phyloP scores from a whole-genome alignment of 92 coral and sea anemone species.

The Actinostola sp. region DNA sequence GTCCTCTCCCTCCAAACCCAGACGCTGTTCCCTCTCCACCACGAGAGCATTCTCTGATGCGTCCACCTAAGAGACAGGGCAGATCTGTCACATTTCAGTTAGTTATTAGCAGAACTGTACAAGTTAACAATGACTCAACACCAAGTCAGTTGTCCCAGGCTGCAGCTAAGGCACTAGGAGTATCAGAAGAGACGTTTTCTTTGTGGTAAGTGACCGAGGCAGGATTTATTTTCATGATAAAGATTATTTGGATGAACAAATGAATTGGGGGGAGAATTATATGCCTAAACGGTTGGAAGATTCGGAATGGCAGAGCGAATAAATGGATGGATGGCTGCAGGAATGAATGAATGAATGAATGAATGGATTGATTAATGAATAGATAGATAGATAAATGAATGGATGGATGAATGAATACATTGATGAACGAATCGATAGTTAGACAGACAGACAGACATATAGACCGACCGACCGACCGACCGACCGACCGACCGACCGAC shows the following conservation, averaged over 20 bases:
- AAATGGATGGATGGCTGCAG: no score
- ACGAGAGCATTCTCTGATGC: not conserved
- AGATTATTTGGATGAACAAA: not conserved
- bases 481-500: no score
- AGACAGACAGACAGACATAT: no score
- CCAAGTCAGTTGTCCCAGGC: slow-evolving; percentile 58
- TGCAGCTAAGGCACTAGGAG: slow-evolving; percentile 68
- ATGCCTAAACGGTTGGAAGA: not conserved
- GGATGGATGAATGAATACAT: no score
- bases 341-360: no score
- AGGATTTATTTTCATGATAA: not conserved
- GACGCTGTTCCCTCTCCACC: not conserved
- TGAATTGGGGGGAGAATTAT: not conserved
- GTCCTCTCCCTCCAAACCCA: slow-evolving; percentile 20
- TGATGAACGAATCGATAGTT: no score
- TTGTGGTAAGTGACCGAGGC: slow-evolving; percentile 58
- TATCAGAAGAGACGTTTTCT: slow-evolving; percentile 62
- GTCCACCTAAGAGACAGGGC: slow-evolving; percentile 39
- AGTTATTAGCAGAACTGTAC: slow-evolving; percentile 79
- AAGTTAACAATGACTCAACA: slow-evolving; percentile 60
- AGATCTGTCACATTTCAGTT: slow-evolving; percentile 70
- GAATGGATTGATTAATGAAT: no score
- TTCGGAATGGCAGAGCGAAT: no score
- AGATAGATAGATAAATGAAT: no score
- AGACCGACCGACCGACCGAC: no score